Evolutionary conservation across 2,888 invertebrate genomes (phyloP).

Genomic region (Omphaloscelis lunosa): DNA sequence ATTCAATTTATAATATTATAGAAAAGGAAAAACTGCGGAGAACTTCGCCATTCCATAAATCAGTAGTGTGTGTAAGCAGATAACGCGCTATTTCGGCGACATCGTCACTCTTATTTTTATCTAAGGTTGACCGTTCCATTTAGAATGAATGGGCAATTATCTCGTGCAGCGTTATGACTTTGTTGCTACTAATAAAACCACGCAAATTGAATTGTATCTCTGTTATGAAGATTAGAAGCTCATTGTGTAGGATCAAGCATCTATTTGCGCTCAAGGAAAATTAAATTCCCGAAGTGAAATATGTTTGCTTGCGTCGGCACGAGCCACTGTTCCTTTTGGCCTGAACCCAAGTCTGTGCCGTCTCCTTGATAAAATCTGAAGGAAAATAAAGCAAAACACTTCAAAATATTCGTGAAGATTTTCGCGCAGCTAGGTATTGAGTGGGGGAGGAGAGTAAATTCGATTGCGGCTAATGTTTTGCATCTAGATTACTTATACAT

Average conservation of each 20-base stretch:
- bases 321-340: slow-evolving; percentile 80
- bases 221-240: slow-evolving; percentile 47
- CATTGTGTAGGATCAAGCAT: slow-evolving; percentile 59
- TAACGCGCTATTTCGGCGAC: slow-evolving; percentile 58
- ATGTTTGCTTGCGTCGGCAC: slow-evolving; percentile 63
- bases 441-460: slow-evolving; percentile 55
- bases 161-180: slow-evolving; percentile 50
- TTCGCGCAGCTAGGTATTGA: slow-evolving; percentile 52
- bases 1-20: slow-evolving; percentile 9
- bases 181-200: slow-evolving; percentile 44
- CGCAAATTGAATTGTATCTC: slow-evolving; percentile 47
- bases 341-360: slow-evolving; percentile 77
- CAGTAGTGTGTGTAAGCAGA: slow-evolving; percentile 40
- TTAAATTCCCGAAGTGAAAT: slow-evolving; percentile 63
- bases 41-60: slow-evolving; percentile 37
- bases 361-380: slow-evolving; percentile 77
- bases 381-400: slow-evolving; percentile 72
- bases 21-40: slow-evolving; percentile 3
- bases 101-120: slow-evolving; percentile 64
- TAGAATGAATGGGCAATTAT: slow-evolving; percentile 65
- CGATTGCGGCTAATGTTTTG: slow-evolving; percentile 71
- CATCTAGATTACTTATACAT: slow-evolving; percentile 66
- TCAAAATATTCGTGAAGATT: slow-evolving; percentile 72
- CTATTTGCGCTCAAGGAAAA: slow-evolving; percentile 70
- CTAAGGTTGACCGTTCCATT: slow-evolving; percentile 47